Evolutionary conservation across 2,888 invertebrate genomes (phyloP).

Genomic region (Eristalinus aeneus): DNA sequence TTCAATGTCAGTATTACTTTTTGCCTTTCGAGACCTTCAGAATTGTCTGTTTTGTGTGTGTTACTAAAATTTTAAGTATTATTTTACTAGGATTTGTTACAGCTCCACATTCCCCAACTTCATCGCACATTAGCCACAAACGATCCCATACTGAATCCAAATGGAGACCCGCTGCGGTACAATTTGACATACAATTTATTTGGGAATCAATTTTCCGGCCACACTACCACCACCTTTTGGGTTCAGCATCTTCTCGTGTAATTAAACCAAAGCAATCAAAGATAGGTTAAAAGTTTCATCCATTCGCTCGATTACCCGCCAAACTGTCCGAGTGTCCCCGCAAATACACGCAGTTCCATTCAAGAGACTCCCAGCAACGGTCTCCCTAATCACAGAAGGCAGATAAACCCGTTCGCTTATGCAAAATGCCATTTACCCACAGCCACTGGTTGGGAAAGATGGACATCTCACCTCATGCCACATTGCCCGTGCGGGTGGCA

Average conservation of each 20-base stretch:
- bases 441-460: constrained; percentile 4
- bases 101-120: too few species aligned
- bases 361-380: constrained; percentile 14
- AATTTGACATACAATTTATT: too few species aligned
- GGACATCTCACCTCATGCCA: constrained; percentile 21
- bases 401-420: constrained; percentile 44
- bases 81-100: too few species aligned
- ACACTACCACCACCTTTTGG: too few species aligned
- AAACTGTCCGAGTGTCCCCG: background rate
- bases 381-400: constrained; percentile 43
- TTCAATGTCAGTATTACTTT: too few species aligned
- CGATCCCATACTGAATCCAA: too few species aligned
- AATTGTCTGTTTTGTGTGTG: too few species aligned
- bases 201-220: too few species aligned
- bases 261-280: constrained; percentile 33
- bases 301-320: constrained; percentile 34
- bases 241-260: background rate
- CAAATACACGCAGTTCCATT: background rate
- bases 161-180: too few species aligned
- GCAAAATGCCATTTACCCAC: constrained; percentile 48
- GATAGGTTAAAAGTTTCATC: background rate
- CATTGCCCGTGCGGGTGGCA: background rate
- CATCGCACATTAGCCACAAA: too few species aligned
- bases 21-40: too few species aligned
- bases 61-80: too few species aligned